A percentile compares a stretch with the other conserved stretches of the same genome.
Conservation (phyloP, 2,113 vertebrate genomes). For the Gnathonemus echidnorhynchus region DNA sequence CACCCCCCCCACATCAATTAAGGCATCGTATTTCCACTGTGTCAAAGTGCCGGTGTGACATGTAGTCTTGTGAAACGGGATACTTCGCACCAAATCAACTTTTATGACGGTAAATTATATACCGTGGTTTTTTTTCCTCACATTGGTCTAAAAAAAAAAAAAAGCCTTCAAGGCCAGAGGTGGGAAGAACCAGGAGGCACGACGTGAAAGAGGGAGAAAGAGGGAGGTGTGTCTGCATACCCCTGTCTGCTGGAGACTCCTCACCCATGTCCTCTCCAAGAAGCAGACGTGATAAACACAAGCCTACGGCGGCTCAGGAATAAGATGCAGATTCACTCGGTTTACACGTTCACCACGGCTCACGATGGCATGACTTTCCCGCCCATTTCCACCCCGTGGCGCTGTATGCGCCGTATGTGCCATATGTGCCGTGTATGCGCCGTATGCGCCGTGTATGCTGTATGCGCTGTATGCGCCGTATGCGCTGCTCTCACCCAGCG, state of each 20-base stretch:
- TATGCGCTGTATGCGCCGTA: no score
- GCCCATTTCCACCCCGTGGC: neutral
- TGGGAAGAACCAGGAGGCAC: neutral
- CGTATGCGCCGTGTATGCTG: no score
- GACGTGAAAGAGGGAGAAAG: no score
- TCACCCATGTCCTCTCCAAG: neutral
- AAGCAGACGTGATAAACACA: neutral
- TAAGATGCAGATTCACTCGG: neutral
- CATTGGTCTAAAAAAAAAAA: neutral
- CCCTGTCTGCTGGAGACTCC: neutral
- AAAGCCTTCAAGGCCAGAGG: conserved; percentile 2
- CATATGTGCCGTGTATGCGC: no score
- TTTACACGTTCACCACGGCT: neutral
- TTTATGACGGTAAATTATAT: conserved; percentile 55
- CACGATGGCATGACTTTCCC: neutral
- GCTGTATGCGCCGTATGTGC: no score
- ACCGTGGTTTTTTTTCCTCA: conserved; percentile 15
- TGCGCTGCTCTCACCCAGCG: no score
- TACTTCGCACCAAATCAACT: conserved; percentile 48
- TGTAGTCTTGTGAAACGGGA: conserved; percentile 45
- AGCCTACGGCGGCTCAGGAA: neutral
- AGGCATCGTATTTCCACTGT: conserved; percentile 36
- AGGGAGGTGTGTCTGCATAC: neutral
- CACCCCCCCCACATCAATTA: conserved; percentile 17
- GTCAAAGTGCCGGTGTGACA: conserved; percentile 40